Evolutionary conservation across 2,113 vertebrate genomes (phyloP), one percentile per base, ranked within the genome.

Genomic region (Gyps fulvus): DNA sequence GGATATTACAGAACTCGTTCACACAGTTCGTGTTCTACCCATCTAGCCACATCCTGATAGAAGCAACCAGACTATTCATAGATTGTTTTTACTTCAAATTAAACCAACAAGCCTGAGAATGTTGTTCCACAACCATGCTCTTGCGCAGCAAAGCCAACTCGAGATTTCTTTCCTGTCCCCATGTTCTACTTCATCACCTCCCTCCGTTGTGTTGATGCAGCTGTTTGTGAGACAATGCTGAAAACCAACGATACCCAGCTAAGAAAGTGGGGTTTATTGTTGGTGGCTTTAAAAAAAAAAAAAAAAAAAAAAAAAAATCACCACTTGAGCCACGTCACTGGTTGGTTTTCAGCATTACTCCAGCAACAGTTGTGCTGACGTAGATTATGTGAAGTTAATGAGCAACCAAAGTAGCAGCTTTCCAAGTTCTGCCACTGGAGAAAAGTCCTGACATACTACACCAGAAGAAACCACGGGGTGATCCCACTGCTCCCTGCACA

Each of bases 41-140:
- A 63, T 69, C 50, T 70, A 92, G 83, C 83, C 89, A 89, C 94
- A 96, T 94, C 90, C 92, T 94, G 94, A 85, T 2, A 89, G 36
- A 82, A 95, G 81, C 71, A 91, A 91, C 36, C 15, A 57, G 54
- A 70, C 40, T 92, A 71, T 84, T 76, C 72, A 88, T 14, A 69
- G 12, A 65, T 36, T 63, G 86, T 73, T 86, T 94, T 92, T 43
- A 76, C 70, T 91, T 91, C 59, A 90, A 66, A 85, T 90, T 70
- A 72, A 76, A 87, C 42, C 43, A 86, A 66, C n/a, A 70, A 89
- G 49, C 31, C 40, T 15, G 26, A 88, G 74, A 85, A 90, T 42
- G 47, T 42, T 89, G 81, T 57, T 79, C 78, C 45, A 66, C 58
- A 62, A 71, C 87, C 62, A n/a, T 0, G 0, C 4, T 76, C 62